phyloP scores from a whole-genome alignment of 2,113 vertebrate species.

The Parotia lawesii region DNA sequence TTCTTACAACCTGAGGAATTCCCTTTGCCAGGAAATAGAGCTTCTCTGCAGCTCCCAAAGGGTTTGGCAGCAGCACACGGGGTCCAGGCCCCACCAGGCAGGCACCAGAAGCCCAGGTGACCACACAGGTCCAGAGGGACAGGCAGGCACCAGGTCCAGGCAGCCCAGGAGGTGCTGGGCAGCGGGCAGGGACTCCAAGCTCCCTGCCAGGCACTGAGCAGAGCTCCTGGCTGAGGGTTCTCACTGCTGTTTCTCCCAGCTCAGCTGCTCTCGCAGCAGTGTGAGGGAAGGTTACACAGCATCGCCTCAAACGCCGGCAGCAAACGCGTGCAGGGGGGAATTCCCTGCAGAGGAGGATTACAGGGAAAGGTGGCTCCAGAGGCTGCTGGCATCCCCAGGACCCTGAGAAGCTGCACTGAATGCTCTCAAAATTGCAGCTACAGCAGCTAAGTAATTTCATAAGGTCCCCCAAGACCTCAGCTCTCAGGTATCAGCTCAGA shows the following conservation, averaged over 20 bases:
- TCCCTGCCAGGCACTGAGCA: not conserved
- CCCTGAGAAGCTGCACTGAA: not conserved
- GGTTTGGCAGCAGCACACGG: rapidly evolving
- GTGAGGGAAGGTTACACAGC: not conserved
- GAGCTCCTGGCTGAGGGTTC: not conserved
- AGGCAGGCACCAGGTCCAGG: not conserved
- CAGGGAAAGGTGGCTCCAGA: not conserved
- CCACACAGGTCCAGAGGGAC: not conserved
- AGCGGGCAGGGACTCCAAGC: not conserved
- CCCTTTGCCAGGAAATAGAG: not conserved
- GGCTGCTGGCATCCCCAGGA: not conserved
- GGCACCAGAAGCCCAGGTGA: not conserved
- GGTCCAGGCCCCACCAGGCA: not conserved
- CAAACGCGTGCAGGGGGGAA: not conserved
- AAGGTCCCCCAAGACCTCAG: not conserved
- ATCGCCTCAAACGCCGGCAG: not conserved
- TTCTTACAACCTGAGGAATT: not conserved
- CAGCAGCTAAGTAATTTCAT: not conserved
- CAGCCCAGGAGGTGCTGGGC: not conserved
- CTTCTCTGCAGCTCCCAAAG: not conserved
- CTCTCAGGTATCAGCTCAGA: not conserved
- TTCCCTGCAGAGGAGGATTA: not conserved
- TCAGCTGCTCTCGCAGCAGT: not conserved
- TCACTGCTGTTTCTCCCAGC: not conserved
- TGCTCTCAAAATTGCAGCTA: not conserved